Evolutionary conservation across 2,797 vertebrate genomes (phyloP), one percentile per base, ranked within the genome.

Genomic region (Acipenser ruthenus): DNA sequence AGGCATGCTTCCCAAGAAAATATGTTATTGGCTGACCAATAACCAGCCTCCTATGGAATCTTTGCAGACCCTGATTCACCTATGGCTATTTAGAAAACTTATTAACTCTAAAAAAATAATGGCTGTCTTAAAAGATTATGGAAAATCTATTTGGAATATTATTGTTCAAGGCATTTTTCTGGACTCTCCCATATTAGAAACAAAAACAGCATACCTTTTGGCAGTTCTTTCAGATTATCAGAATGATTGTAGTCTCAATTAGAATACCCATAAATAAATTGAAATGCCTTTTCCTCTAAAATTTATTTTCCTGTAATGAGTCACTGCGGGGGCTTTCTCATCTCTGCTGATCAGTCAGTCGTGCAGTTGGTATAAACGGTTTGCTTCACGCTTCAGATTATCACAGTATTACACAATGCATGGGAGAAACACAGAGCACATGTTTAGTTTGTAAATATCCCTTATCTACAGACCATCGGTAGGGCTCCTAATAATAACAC

Each of bases 321-420:
- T 90, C 87, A 89, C 83, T 75, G 80, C 69, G 74, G 83, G 84
- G 80, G 83, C 68, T 82, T 83, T 78, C 85, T 86, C 83, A 82
- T 71, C 68, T 82, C 78, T 69, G 77, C 80, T 82, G 84, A 82
- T 84, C 77, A 82, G 75, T 67, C 78, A 75, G 77, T 81, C 78
- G 63, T 79, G 68, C 67, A 52, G 73, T 76, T 76, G 77, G 67
- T 77, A 79, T 67, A 78, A 80, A 73, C 74, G 80, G 74, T 68
- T 75, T 72, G 74, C 66, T 37, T 81, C 83, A 85, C 71, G 74
- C 64, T 61, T 69, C 15, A 64, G 64, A 66, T 66, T 68, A 68
- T 72, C 68, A 23, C 67, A 60, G 48, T 37, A 37, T 53, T 61
- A 67, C 59, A 50, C 76, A 72, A 61, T 63, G 71, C 60, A 65